These are phyloP conservation scores for Eonycteris spelaea DNA, from an alignment of 2,113 vertebrate genomes.

Conservation along the genomic window DNA sequence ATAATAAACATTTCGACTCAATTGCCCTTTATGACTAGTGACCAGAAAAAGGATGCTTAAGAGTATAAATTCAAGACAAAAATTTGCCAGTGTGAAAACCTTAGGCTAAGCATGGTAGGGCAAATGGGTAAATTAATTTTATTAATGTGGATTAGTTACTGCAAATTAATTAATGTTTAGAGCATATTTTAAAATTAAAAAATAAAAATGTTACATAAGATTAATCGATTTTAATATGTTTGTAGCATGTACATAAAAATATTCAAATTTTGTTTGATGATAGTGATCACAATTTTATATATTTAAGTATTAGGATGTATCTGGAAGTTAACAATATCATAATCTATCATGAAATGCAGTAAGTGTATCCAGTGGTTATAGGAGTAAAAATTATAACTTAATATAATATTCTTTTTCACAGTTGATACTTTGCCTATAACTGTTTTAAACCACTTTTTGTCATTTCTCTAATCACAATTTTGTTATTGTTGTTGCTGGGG, in stretches of 20 bases:
- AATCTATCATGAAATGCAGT: neutral
- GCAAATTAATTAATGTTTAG: neutral
- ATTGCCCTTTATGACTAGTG: neutral
- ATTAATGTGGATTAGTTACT: neutral
- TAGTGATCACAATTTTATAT: neutral
- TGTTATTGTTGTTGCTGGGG: neutral
- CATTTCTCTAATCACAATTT: neutral
- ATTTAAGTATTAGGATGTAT: neutral
- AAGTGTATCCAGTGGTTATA: neutral
- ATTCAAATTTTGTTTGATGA: neutral
- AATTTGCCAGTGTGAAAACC: neutral
- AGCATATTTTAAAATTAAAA: neutral
- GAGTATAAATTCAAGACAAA: neutral
- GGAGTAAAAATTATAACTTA: neutral
- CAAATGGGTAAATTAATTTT: neutral
- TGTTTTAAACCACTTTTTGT: neutral
- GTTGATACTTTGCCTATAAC: neutral
- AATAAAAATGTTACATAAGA: neutral
- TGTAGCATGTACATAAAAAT: neutral
- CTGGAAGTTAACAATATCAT: neutral
- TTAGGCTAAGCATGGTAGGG: neutral
- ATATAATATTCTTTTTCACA: neutral
- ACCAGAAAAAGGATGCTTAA: neutral
- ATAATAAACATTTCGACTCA: neutral
- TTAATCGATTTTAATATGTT: neutral